These are phyloP conservation scores for Coregonus sp. DNA, from an alignment of 2,797 vertebrate species.

Conservation along the genomic window DNA sequence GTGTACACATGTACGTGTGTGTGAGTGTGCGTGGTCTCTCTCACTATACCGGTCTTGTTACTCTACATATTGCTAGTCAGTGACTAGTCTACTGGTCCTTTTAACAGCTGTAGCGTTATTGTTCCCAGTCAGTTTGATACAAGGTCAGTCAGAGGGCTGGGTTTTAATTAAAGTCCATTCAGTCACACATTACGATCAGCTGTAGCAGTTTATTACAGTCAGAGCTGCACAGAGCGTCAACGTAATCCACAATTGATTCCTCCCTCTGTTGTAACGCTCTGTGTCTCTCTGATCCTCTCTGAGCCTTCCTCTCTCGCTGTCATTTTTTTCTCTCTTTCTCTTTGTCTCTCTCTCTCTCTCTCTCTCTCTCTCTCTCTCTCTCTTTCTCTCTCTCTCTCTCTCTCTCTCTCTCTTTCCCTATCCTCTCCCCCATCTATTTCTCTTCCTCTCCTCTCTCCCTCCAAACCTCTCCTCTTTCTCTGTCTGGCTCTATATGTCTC, in stretches of 20 bases:
- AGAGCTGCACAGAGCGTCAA: slow-evolving; percentile 23
- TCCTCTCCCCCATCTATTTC: slow-evolving; percentile 23
- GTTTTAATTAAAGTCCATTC: slow-evolving; percentile 53
- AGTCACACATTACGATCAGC: slow-evolving; percentile 38
- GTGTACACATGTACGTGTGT: no score
- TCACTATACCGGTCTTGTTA: no score
- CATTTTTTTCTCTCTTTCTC: slow-evolving; percentile 19
- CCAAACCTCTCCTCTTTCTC: background rate
- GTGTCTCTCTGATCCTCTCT: background rate
- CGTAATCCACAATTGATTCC: slow-evolving; percentile 43
- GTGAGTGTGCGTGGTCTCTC: no score
- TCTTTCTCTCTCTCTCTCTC: background rate
- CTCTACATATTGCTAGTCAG: no score
- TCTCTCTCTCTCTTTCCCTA: slow-evolving; percentile 18
- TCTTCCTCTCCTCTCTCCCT: slow-evolving; percentile 1
- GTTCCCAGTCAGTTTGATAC: slow-evolving; percentile 15
- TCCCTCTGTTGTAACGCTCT: background rate
- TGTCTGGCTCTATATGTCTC: slow-evolving; percentile 10
- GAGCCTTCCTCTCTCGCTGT: slow-evolving; percentile 24
- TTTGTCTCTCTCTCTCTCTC: slow-evolving; percentile 28
- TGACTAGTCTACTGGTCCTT: slow-evolving; percentile 36
- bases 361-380: slow-evolving; percentile 27
- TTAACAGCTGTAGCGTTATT: background rate
- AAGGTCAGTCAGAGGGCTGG: slow-evolving; percentile 38
- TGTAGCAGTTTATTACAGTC: slow-evolving; percentile 22